These are phyloP conservation scores for Ciconia boyciana DNA, from an alignment of 2,113 vertebrate species.

Conservation along the genomic window DNA sequence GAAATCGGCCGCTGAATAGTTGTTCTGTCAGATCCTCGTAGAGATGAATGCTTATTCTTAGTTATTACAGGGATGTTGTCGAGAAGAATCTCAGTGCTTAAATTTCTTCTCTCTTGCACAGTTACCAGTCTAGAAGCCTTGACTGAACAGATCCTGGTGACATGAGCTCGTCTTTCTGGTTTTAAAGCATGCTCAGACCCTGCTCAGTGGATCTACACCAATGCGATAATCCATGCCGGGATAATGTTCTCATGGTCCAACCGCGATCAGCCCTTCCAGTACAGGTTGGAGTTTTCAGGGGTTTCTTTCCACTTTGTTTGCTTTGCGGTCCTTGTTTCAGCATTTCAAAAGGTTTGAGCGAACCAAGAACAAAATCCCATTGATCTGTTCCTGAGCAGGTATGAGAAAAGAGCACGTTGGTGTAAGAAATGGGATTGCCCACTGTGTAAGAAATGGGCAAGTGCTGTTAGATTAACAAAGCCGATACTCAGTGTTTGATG, in stretches of 20 bases:
- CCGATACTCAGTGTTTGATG: accelerated
- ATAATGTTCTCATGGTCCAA: accelerated
- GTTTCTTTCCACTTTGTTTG: not conserved
- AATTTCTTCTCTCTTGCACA: not conserved
- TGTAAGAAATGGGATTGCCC: not conserved
- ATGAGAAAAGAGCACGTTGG: not conserved
- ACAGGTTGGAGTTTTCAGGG: not conserved
- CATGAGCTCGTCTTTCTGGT: not conserved
- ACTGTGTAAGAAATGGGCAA: accelerated
- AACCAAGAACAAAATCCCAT: not conserved
- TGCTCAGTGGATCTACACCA: accelerated
- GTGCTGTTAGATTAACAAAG: accelerated
- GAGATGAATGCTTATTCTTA: not conserved
- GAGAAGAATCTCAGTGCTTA: not conserved
- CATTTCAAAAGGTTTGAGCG: not conserved
- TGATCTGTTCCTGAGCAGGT: not conserved
- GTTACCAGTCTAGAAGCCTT: not conserved
- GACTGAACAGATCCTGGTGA: accelerated
- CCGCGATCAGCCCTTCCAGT: not conserved
- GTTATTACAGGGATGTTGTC: accelerated
- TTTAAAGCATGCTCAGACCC: not conserved
- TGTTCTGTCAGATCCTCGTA: too few species aligned
- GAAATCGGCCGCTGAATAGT: not conserved
- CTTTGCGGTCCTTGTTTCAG: not conserved
- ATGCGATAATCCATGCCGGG: accelerated